A percentile compares a stretch with the other conserved stretches of the same genome.
phyloP scores from a whole-genome alignment of 1,140 invertebrate genomes.

The Meloidogyne exigua region DNA sequence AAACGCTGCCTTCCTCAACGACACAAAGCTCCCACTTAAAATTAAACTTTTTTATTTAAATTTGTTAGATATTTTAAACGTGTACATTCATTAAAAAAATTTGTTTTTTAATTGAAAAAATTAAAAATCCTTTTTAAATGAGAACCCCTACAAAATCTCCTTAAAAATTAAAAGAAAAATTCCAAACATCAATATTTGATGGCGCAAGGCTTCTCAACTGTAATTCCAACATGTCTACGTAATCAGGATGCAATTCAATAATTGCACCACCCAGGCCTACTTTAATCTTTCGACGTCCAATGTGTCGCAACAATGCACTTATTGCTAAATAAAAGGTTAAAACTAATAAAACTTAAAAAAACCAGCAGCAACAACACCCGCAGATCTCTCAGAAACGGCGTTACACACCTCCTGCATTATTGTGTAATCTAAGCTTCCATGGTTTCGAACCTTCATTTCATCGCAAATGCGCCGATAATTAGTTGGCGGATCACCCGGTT shows the following conservation, averaged over 20 bases:
- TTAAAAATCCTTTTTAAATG: too few species aligned
- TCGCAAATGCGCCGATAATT: constrained; percentile 61
- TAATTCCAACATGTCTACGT: constrained; percentile 54
- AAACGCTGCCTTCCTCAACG: constrained; percentile 60
- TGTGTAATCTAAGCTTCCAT: constrained; percentile 56
- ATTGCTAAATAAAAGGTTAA: constrained; percentile 45
- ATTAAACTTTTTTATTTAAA: too few species aligned
- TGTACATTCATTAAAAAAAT: too few species aligned
- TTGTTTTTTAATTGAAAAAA: too few species aligned
- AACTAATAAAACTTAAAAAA: constrained; percentile 8
- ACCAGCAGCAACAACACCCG: constrained; percentile 61
- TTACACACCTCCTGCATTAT: constrained; percentile 62
- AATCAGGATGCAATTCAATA: constrained; percentile 62
- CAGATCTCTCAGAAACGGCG: constrained; percentile 54
- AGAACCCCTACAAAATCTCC: too few species aligned
- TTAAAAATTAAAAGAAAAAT: not conserved
- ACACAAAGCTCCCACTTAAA: constrained; percentile 62
- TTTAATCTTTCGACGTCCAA: constrained; percentile 50
- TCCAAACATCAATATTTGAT: constrained; percentile 46
- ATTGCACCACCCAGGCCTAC: constrained; percentile 63
- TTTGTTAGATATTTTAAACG: too few species aligned
- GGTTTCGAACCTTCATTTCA: constrained; percentile 59
- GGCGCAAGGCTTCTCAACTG: constrained; percentile 57
- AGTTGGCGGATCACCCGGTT: constrained; percentile 57
- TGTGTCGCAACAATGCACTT: constrained; percentile 56